Base-by-base conservation (phyloP, 2,113 vertebrate genomes). In the Chaetorhynchus papuensis region DNA sequence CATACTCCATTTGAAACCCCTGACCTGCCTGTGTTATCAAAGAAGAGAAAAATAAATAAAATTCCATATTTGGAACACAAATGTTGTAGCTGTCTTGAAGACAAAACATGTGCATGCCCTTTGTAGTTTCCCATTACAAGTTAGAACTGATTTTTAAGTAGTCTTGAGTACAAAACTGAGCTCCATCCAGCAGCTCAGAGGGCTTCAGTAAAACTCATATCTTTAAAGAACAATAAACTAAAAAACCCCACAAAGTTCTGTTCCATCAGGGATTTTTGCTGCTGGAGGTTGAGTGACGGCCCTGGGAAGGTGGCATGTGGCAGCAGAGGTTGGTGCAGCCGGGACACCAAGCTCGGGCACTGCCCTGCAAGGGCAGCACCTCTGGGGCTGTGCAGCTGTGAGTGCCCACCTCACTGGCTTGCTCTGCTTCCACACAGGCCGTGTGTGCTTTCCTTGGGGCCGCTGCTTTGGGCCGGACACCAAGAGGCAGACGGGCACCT, bases 321-420 rank as follows among this genome's bases (percentile, higher is more conserved):
- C 76, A 57, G 50, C 6, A 7, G 44, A 33, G 33, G 21, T 1
- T 82, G 50, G 10, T 37, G 54, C 31, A 17, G 15, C 30, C 2
- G 2, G 15, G 35, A 6, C 35, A n/a, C 13, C 22, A 20, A 6
- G 15, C 66, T 66, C 1, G 1, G 83, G 45, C 45, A 20, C n/a
- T 0, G 3, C 47, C 31, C 37, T 1, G 0, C 7, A 1, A 0
- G n/a, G 28, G 33, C 74, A 77, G 28, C 44, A 57, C 44, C 26
- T 31, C 13, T 3, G 5, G 61, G 60, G 33, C 56, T 61, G 42
- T 2, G 5, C 72, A 28, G 37, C 37, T 52, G 35, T 0, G 10
- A 35, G n/a, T 3, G 1, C 17, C 54, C 63, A 12, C 10, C 49
- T 17, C 4, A 0, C 16, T 4, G 0, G 12, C n/a, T 2, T 1